Evolutionary conservation across 2,797 vertebrate genomes (phyloP).

Genomic region (Alca torda): DNA sequence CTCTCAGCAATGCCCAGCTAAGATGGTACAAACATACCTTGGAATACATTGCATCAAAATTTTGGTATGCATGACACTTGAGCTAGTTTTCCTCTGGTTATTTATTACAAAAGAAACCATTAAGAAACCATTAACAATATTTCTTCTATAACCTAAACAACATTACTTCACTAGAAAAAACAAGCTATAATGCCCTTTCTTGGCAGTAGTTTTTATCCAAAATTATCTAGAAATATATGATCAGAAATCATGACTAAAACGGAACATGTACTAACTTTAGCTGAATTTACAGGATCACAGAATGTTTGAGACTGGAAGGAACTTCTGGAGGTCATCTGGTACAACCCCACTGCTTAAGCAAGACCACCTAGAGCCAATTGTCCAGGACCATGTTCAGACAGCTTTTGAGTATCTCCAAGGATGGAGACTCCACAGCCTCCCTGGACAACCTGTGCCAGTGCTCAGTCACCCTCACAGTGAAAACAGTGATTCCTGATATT

Average conservation of each 20-base stretch:
- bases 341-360: not conserved
- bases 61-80: not conserved
- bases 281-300: not conserved
- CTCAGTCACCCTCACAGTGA: not conserved
- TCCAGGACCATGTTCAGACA: not conserved
- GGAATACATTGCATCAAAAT: not conserved
- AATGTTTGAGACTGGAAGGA: not conserved
- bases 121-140: not conserved
- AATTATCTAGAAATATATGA: not conserved
- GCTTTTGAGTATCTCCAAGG: not conserved
- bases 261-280: not conserved
- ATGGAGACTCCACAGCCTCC: no score
- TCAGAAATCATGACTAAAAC: not conserved
- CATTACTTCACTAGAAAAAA: not conserved
- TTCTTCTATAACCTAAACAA: not conserved
- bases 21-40: rapidly evolving
- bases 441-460: not conserved
- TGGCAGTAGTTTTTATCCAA: not conserved
- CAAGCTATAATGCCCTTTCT: not conserved
- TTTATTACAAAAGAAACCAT: not conserved
- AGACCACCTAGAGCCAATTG: not conserved
- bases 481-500: not conserved
- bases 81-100: not conserved
- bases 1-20: not conserved
- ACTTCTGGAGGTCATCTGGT: not conserved